Evolutionary conservation across 2,888 invertebrate genomes (phyloP).

Genomic region (Nyleta sp.): DNA sequence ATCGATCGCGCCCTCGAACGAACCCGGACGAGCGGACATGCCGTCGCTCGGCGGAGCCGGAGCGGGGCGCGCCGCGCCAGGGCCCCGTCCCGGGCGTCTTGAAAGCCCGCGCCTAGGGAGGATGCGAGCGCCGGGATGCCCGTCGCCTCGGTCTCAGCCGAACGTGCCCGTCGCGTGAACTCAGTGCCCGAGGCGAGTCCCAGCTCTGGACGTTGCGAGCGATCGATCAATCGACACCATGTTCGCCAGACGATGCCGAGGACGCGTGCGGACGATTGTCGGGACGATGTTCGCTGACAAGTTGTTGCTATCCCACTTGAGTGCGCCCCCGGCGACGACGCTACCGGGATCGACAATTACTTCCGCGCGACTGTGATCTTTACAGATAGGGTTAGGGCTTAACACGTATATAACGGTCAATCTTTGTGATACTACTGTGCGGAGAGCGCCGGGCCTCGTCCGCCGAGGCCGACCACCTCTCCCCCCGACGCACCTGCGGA

Average conservation of each 20-base stretch:
- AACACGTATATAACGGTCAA: conserved; percentile 35
- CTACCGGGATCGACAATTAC: conserved; percentile 19
- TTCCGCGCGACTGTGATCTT: conserved; percentile 56
- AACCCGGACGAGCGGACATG: too few relatives aligned
- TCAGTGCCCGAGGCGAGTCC: conserved; percentile 4
- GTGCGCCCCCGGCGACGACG: conserved; percentile 25
- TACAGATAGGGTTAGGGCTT: conserved; percentile 41
- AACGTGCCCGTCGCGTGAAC: conserved; percentile 30
- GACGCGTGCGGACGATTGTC: conserved; percentile 54
- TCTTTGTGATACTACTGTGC: conserved; percentile 59
- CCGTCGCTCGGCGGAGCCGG: too few relatives aligned
- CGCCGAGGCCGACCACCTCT: background rate
- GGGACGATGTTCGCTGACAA: conserved; percentile 46
- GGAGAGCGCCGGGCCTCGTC: conserved; percentile 22
- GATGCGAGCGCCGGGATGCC: conserved; percentile 40
- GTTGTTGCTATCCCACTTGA: conserved; percentile 26
- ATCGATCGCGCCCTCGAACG: too few relatives aligned
- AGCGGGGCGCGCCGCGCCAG: background rate
- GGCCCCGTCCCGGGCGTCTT: background rate
- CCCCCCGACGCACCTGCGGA: conserved; percentile 13
- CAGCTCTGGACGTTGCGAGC: conserved; percentile 36
- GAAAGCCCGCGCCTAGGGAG: background rate
- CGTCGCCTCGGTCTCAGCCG: background rate
- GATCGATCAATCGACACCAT: conserved; percentile 42
- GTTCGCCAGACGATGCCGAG: conserved; percentile 55